These are phyloP conservation scores for Junco hyemalis DNA, from an alignment of 2,113 vertebrate species.

Conservation along the genomic window DNA sequence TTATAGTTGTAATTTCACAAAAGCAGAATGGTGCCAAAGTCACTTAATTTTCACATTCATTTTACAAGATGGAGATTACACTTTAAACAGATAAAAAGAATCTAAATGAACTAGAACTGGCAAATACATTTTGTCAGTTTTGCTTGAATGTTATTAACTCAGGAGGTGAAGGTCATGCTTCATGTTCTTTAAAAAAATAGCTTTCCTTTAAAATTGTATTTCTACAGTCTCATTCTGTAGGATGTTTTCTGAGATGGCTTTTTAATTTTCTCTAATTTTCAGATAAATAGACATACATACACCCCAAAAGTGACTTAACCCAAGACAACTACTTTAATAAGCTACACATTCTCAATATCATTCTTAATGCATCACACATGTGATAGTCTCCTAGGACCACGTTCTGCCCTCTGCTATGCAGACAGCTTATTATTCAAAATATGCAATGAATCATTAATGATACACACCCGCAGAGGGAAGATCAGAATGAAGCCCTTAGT, in stretches of 20 bases:
- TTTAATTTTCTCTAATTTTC: slow-evolving; percentile 23
- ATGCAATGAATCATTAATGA: slow-evolving; percentile 66
- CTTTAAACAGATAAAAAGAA: slow-evolving; percentile 16
- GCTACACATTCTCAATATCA: neutral
- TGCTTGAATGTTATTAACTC: neutral
- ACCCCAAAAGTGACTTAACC: neutral
- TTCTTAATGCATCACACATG: slow-evolving; percentile 43
- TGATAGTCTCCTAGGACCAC: slow-evolving; percentile 19
- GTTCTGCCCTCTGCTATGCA: slow-evolving; percentile 10
- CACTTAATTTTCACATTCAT: slow-evolving; percentile 16
- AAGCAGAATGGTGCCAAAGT: neutral
- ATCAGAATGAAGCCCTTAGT: slow-evolving; percentile 43
- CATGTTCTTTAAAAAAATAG: neutral
- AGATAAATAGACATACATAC: neutral
- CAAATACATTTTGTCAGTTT: slow-evolving; percentile 8
- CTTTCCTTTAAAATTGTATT: neutral
- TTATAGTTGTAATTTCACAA: neutral
- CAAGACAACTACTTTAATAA: slow-evolving; percentile 37
- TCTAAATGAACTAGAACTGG: neutral
- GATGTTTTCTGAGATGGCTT: neutral
- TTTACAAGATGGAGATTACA: slow-evolving; percentile 1
- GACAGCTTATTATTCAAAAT: slow-evolving; percentile 62
- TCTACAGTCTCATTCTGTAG: neutral
- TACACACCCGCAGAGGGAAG: neutral
- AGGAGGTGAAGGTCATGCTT: neutral